Conservation (phyloP, 2,797 vertebrate species). For the Diceros bicornis region DNA sequence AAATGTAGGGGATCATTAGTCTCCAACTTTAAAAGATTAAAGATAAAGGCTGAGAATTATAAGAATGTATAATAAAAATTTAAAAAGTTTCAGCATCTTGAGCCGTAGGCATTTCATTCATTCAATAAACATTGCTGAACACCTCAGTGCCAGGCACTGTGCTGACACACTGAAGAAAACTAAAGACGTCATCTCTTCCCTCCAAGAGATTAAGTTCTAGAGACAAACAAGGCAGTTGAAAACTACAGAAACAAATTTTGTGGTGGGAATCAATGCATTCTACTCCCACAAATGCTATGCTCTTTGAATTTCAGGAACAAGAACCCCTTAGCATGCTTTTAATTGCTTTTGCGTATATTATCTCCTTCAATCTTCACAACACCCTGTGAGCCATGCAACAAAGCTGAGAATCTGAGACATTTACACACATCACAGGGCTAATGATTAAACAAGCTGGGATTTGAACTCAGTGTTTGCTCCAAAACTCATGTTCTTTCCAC, state of each 20-base stretch:
- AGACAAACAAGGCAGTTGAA: neutral
- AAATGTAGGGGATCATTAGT: neutral
- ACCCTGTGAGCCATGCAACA: neutral
- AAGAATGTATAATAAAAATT: conserved; percentile 31
- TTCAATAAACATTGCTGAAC: neutral
- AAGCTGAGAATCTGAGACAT: neutral
- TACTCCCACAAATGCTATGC: neutral
- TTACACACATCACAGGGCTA: neutral
- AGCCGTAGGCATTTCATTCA: neutral
- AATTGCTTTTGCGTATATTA: neutral
- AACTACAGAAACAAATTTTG: neutral
- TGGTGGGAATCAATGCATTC: neutral
- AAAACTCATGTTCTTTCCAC: neutral
- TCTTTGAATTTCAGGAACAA: neutral
- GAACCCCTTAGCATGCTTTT: neutral
- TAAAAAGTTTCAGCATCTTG: neutral
- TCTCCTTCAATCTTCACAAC: neutral
- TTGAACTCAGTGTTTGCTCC: neutral
- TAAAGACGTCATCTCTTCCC: neutral
- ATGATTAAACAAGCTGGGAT: neutral
- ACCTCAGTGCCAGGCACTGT: neutral
- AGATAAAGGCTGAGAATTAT: neutral
- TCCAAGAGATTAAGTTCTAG: neutral
- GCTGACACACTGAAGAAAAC: neutral
- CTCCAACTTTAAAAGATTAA: conserved; percentile 50